Base-by-base conservation (phyloP, 1,140 invertebrate genomes). In the Augochlora pura region DNA sequence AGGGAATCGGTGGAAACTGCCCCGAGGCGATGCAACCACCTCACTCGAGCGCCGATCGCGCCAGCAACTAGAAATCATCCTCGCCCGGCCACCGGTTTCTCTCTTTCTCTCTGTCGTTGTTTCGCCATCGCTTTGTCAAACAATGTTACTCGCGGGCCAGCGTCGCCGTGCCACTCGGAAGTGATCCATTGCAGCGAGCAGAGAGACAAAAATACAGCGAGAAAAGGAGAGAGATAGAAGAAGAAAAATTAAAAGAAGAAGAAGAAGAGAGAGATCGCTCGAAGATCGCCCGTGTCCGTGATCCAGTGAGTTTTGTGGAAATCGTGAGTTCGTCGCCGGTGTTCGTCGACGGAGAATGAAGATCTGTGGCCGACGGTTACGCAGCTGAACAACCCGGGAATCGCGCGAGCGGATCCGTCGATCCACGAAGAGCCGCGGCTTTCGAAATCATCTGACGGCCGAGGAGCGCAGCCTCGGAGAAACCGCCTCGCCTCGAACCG, bases 1-100 rank as follows among this genome's bases (percentile, higher is more conserved):
- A 89, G 90, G 88, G 88, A 89, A 90, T 74, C 80, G 88, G 87
- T 90, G 91, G 88, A 90, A 90, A 90, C 87, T 91, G 90, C 91
- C 91, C 91, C 80, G 90, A 86, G 89, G 90, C 91, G 87, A 90
- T 83, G 84, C 90, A 91, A 92, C 91, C 92, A 93, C 92, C 91
- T 92, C 92, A 92, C 91, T 93, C 90, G 87, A 90, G 89, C 82
- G 85, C 82, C 84, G 90, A 92, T 89, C 90, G 91, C 85, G 90
- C 87, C 74, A 85, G 81, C 72, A 86, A 71, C 84, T 78, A 64
- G 68, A 67, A 73, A 77, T 71, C 69, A 77, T 71, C 54, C 68
- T 77, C 32, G 59, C 59, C 62, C 52, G 38, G 63, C 77, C 32
- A 66, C 67, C 25, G 72, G 77, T 79, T 54, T 57, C 59, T 54